A percentile compares a stretch with the other conserved stretches of the same genome.
phyloP scores from a whole-genome alignment of 2,113 vertebrate genomes.

The Mus musculus region DNA sequence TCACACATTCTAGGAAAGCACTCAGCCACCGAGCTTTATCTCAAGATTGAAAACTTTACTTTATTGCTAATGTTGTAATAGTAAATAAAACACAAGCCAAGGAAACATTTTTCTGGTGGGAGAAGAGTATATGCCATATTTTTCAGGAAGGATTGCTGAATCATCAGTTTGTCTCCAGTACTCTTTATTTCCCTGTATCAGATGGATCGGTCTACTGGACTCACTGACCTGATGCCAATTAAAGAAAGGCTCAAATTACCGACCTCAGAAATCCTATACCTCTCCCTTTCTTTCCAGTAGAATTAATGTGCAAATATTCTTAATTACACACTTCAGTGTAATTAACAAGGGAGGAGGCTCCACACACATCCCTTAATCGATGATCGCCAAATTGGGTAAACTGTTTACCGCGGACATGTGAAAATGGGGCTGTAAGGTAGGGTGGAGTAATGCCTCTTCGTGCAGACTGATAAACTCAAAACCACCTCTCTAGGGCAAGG shows the following conservation, averaged over 20 bases:
- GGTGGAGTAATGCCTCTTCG: constrained; percentile 51
- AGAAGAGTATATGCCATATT: not conserved
- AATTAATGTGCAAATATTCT: constrained; percentile 66
- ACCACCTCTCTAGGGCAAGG: not conserved
- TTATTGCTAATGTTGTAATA: not conserved
- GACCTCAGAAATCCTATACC: constrained; percentile 20
- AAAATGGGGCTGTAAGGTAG: constrained; percentile 37
- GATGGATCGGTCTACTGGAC: not conserved
- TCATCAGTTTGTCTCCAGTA: not conserved
- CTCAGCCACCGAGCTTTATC: not conserved
- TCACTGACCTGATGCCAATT: constrained; percentile 54
- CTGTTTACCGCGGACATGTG: constrained; percentile 60
- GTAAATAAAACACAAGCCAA: not conserved
- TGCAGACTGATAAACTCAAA: constrained; percentile 42
- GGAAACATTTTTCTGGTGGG: not conserved
- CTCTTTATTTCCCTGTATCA: constrained; percentile 17
- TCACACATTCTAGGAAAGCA: not conserved
- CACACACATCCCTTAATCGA: constrained; percentile 45
- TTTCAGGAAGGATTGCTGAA: not conserved
- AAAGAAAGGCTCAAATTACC: not conserved
- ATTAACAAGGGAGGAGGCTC: constrained; percentile 72
- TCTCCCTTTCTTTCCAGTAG: not conserved
- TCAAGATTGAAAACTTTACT: not conserved
- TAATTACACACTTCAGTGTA: constrained; percentile 68
- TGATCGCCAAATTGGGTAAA: not conserved